Conservation (phyloP, 2,888 invertebrate genomes). For the Hyposoter didymator region DNA sequence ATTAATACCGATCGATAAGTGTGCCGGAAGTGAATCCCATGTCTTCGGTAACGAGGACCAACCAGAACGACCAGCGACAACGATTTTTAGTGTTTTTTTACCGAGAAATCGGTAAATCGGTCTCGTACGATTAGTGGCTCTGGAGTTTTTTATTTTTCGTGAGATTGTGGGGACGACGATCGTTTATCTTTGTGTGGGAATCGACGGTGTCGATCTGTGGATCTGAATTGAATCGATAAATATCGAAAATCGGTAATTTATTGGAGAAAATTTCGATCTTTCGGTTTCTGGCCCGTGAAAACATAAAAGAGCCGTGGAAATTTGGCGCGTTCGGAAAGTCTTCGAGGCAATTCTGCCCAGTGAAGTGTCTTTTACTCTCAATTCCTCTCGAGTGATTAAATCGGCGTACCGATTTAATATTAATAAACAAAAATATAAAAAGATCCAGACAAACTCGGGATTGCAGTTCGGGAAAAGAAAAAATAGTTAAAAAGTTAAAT, state of each 20-base stretch:
- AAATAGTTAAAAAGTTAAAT: background rate
- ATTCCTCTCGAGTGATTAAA: background rate
- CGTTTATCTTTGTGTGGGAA: background rate
- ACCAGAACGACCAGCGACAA: background rate
- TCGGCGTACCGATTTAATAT: background rate
- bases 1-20: slow-evolving; percentile 31
- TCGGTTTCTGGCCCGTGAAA: background rate
- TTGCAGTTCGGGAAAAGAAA: background rate
- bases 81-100: background rate
- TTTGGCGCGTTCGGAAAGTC: background rate
- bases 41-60: background rate
- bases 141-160: background rate
- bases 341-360: background rate
- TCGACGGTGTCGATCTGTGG: slow-evolving; percentile 6
- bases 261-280: background rate
- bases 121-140: background rate
- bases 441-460: background rate
- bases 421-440: background rate
- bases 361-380: background rate
- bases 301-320: background rate
- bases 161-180: background rate
- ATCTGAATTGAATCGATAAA: background rate
- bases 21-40: slow-evolving; percentile 58
- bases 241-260: background rate
- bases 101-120: slow-evolving; percentile 3